These are phyloP conservation scores for Amphipoea lucens DNA, from an alignment of 2,888 invertebrate genomes.

Conservation along the genomic window DNA sequence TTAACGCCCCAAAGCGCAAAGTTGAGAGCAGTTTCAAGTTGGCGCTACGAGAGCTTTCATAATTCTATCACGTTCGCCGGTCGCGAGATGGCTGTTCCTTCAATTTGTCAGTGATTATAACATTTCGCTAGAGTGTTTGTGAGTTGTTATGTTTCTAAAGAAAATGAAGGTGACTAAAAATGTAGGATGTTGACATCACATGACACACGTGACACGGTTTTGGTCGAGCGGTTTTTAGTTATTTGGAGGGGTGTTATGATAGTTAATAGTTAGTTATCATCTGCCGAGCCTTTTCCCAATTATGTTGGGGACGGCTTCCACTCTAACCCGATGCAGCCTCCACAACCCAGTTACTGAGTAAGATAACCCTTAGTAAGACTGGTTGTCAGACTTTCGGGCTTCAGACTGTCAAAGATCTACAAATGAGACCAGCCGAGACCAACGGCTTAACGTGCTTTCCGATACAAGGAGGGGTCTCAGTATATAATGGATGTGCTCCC, in stretches of 20 bases:
- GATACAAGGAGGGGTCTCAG: not conserved
- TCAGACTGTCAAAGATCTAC: not conserved
- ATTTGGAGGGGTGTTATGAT: too few relatives aligned
- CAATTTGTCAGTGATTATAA: constrained; percentile 51
- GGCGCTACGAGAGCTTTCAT: constrained; percentile 19
- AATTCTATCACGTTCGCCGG: constrained; percentile 29
- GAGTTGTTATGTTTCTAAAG: constrained; percentile 1
- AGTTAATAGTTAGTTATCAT: too few relatives aligned
- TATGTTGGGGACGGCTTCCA: too few relatives aligned
- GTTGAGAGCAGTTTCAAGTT: constrained; percentile 29
- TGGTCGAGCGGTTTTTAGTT: too few relatives aligned
- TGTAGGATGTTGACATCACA: too few relatives aligned
- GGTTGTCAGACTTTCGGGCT: not conserved
- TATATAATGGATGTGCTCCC: too few relatives aligned
- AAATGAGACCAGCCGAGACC: not conserved
- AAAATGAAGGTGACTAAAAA: not conserved
- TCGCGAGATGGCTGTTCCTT: constrained; percentile 29
- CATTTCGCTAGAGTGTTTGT: constrained; percentile 4
- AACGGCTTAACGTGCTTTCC: not conserved
- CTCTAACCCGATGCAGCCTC: too few relatives aligned
- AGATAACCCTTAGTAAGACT: not conserved
- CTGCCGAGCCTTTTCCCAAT: too few relatives aligned
- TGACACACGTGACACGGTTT: too few relatives aligned
- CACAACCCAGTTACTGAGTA: too few relatives aligned
- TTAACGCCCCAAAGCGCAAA: constrained; percentile 12